These are phyloP conservation scores for Anthophora plumipes DNA, from an alignment of 2,888 invertebrate genomes.

Conservation along the genomic window DNA sequence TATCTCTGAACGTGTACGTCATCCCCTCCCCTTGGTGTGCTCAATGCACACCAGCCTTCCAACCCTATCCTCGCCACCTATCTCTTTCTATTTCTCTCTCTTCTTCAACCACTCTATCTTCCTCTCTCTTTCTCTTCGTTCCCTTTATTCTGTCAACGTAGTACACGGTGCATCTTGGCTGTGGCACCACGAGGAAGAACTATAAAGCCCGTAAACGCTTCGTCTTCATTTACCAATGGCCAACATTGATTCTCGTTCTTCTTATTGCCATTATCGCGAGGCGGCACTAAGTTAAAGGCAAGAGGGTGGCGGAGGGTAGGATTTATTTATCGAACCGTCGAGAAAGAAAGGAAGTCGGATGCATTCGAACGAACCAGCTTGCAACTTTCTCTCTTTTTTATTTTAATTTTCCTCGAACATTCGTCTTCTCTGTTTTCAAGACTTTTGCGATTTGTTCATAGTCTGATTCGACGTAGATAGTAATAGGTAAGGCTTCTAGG, in stretches of 20 bases:
- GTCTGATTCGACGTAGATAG: too few relatives aligned
- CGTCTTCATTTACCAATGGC: constrained; percentile 70
- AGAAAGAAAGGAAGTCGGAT: background rate
- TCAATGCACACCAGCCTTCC: constrained; percentile 52
- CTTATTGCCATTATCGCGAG: constrained; percentile 52
- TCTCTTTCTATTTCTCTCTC: constrained; percentile 4
- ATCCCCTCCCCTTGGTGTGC: constrained; percentile 67
- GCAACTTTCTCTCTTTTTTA: background rate
- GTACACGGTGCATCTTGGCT: constrained; percentile 61
- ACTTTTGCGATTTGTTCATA: too few relatives aligned
- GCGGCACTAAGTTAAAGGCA: constrained; percentile 53
- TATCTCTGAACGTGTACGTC: constrained; percentile 77
- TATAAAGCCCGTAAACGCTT: constrained; percentile 58
- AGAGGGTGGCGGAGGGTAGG: constrained; percentile 14
- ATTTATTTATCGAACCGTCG: constrained; percentile 50
- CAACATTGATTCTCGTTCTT: constrained; percentile 67
- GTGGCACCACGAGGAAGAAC: constrained; percentile 54
- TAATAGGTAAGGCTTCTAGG: too few relatives aligned
- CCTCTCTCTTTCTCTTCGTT: constrained; percentile 39
- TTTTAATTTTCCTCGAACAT: background rate
- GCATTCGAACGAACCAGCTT: background rate
- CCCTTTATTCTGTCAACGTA: constrained; percentile 58
- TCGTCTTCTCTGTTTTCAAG: too few relatives aligned
- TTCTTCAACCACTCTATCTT: constrained; percentile 10
- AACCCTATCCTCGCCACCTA: constrained; percentile 47